These are phyloP conservation scores for Macrotrachela quadricornifera DNA, from an alignment of 1,140 invertebrate genomes.

Conservation along the genomic window DNA sequence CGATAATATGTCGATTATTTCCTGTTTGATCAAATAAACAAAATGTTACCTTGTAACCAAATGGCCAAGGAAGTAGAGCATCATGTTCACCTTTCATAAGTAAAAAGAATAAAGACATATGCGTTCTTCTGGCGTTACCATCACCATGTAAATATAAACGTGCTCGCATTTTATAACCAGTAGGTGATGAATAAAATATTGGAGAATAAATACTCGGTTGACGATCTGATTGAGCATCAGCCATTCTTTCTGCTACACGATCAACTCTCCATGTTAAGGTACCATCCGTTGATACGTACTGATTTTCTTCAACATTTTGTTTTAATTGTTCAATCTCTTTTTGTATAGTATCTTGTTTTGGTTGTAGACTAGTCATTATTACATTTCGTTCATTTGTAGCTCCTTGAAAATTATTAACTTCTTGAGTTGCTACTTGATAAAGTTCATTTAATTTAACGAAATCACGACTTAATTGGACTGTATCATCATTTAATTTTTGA, in stretches of 20 bases:
- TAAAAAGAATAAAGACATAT: conserved; percentile 9
- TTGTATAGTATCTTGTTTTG: too few species aligned
- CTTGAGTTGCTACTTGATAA: too few species aligned
- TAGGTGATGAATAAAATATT: conserved; percentile 19
- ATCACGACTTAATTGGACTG: too few species aligned
- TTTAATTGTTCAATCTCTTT: too few species aligned
- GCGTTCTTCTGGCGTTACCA: conserved; percentile 4
- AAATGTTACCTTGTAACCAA: conserved; percentile 15
- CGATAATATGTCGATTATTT: conserved; percentile 1
- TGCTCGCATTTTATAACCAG: conserved; percentile 17
- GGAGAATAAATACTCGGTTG: conserved; percentile 20
- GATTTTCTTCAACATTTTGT: neutral
- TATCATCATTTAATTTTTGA: too few species aligned
- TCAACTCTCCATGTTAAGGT: neutral
- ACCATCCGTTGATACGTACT: neutral
- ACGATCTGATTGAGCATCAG: conserved; percentile 15
- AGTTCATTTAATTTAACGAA: too few species aligned
- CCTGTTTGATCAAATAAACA: conserved; percentile 12
- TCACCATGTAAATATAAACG: conserved; percentile 9
- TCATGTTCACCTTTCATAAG: conserved; percentile 12
- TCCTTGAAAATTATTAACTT: too few species aligned
- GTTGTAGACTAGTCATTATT: too few species aligned
- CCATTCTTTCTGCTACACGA: too few species aligned
- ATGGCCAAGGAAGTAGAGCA: conserved; percentile 17
- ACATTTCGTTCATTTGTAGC: too few species aligned